Evolutionary conservation across 2,888 invertebrate genomes (phyloP).

Genomic region (Tiliacea citrago): DNA sequence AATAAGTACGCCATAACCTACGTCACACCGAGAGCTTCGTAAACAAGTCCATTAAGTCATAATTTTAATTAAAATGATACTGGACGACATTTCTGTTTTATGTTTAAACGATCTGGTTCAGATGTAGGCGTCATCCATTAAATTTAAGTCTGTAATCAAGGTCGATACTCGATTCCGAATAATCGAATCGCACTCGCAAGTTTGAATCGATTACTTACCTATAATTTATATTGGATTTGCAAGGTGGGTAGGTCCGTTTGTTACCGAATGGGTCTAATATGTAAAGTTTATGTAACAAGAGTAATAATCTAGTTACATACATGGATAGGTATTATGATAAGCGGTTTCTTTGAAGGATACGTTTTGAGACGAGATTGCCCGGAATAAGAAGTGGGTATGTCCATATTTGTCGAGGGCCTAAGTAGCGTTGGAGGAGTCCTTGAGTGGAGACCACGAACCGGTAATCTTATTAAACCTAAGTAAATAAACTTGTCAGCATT

Average conservation of each 20-base stretch:
- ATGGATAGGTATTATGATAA: slow-evolving; percentile 40
- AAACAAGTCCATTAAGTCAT: slow-evolving; percentile 55
- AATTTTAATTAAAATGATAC: slow-evolving; percentile 42
- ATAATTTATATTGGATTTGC: slow-evolving; percentile 39
- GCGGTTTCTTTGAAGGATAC: slow-evolving; percentile 50
- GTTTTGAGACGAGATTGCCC: slow-evolving; percentile 37
- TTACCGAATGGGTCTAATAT: slow-evolving; percentile 50
- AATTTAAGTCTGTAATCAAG: slow-evolving; percentile 61
- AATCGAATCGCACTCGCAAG: slow-evolving; percentile 43
- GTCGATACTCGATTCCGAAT: slow-evolving; percentile 54
- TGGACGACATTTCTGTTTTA: slow-evolving; percentile 54
- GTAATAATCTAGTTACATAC: slow-evolving; percentile 47
- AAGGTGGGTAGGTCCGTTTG: slow-evolving; percentile 46
- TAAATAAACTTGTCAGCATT: slow-evolving; percentile 33
- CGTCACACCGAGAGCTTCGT: slow-evolving; percentile 11
- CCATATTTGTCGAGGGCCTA: slow-evolving; percentile 28
- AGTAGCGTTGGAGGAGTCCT: slow-evolving; percentile 40
- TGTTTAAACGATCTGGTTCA: slow-evolving; percentile 54
- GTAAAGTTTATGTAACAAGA: slow-evolving; percentile 55
- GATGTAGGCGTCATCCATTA: slow-evolving; percentile 62
- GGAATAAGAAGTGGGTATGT: slow-evolving; percentile 35
- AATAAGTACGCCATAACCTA: not conserved
- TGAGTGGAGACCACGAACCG: slow-evolving; percentile 26
- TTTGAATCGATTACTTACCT: slow-evolving; percentile 44
- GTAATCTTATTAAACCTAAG: slow-evolving; percentile 28